Evolutionary conservation across 2,113 vertebrate genomes (phyloP).

Genomic region (Sebastes schlegelii): DNA sequence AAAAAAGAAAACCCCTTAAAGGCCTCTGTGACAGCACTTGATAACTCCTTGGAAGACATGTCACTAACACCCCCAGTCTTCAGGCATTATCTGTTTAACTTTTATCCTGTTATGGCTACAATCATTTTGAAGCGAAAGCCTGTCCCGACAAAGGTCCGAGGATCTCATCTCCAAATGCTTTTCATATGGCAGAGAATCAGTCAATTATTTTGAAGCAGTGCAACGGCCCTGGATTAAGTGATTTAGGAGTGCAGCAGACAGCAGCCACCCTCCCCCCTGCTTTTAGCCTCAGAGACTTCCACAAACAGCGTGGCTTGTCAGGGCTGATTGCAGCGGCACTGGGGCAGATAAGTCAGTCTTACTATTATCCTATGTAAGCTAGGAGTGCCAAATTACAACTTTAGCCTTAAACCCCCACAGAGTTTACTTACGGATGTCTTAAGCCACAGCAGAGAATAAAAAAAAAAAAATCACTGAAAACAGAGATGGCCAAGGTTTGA

Average conservation of each 20-base stretch:
- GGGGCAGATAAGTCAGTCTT: slow-evolving; percentile 79
- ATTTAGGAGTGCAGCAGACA: slow-evolving; percentile 61
- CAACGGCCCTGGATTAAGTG: slow-evolving; percentile 74
- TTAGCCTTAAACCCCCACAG: slow-evolving; percentile 69
- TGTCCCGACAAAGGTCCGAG: slow-evolving; percentile 37
- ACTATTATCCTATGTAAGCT: slow-evolving; percentile 78
- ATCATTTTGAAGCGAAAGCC: slow-evolving; percentile 25
- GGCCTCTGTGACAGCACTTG: slow-evolving; percentile 17
- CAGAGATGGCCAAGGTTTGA: background rate
- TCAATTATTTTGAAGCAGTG: slow-evolving; percentile 73
- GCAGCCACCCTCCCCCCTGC: slow-evolving; percentile 24
- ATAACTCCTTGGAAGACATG: slow-evolving; percentile 23
- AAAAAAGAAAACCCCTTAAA: slow-evolving; percentile 36
- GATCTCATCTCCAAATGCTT: slow-evolving; percentile 64
- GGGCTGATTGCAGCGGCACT: slow-evolving; percentile 72
- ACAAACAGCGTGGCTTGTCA: slow-evolving; percentile 69
- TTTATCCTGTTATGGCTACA: slow-evolving; percentile 19
- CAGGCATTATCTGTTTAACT: slow-evolving; percentile 10
- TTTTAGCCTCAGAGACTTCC: slow-evolving; percentile 60
- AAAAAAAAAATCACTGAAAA: slow-evolving; percentile 48
- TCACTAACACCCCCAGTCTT: slow-evolving; percentile 14
- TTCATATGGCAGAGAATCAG: slow-evolving; percentile 66
- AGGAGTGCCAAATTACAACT: slow-evolving; percentile 77
- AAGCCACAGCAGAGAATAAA: slow-evolving; percentile 62
- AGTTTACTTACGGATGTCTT: slow-evolving; percentile 67